Evolutionary conservation across 1,140 invertebrate species (phyloP), one percentile per base, ranked within the genome.

Genomic region (Ylistrum balloti): DNA sequence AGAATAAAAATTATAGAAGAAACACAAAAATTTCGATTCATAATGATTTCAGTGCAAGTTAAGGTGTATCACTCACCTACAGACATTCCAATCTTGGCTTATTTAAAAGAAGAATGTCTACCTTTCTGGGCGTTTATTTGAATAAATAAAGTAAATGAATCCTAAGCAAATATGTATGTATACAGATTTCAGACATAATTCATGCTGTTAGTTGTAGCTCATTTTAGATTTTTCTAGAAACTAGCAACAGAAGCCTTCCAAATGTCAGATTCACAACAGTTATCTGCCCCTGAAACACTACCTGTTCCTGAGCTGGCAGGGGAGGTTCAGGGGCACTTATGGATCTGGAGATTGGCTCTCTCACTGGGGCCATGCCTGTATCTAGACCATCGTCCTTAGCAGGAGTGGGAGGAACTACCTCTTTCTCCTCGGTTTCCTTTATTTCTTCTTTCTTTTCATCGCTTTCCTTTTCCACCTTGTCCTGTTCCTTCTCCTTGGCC

Each of bases 321-420:
- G 88, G 74, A 17, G 88, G 88, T 88, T 45, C 86, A 17, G 92
- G 93, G 56, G 92, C 93, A 91, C 93, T 94, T 38, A 92, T 91
- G 20, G 93, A 93, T 33, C 93, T 90, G 85, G 91, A 93, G 85
- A 94, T 88, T 87, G 93, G 91, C 56, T 93, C 93, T 91, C 90
- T 90, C 87, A 89, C 89, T 45, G 91, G 88, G 48, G 88, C 38
- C 45, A 86, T 41, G 28, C 45, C 86, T 0, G 32, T 89, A 48
- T 48, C 86, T 48, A 85, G 86, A 33, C 74, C 33, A 45, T 33
- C 38, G 20, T 91, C 91, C 32, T 45, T 56, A 33, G 41, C 17
- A n/a, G 41, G 87, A 34, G 86, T 15, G 41, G 34, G 22, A 35
- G 32, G 17, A 33, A 22, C 38, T 38, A 33, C 45, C 28, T 87